A percentile compares a stretch with the other conserved stretches of the same genome.
Evolutionary conservation across 2,113 vertebrate species (phyloP).

Genomic region (Willisornis vidua): DNA sequence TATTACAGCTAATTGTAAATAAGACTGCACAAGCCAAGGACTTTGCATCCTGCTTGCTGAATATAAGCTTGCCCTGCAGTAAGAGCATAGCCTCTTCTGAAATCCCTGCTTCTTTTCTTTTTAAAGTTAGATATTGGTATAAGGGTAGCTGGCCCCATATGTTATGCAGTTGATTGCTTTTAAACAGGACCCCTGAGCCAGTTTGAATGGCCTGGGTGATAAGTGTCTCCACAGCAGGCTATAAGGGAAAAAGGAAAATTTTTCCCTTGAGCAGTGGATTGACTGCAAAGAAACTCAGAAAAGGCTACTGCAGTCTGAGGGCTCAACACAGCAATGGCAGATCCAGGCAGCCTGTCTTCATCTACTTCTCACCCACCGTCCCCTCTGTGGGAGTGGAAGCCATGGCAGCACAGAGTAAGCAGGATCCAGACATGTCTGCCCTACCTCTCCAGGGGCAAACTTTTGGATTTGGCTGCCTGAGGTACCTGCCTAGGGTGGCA

Average conservation of each 20-base stretch:
- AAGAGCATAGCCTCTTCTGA: not conserved
- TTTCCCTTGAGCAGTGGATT: not conserved
- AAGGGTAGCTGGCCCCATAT: not conserved
- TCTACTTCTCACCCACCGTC: not conserved
- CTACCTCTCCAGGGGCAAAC: not conserved
- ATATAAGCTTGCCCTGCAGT: not conserved
- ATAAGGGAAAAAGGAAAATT: not conserved
- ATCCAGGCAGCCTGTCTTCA: not conserved
- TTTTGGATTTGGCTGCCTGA: not conserved
- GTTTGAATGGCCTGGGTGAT: conserved; percentile 2
- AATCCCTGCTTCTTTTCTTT: not conserved
- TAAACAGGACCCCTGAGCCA: conserved; percentile 19
- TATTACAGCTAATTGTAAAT: conserved; percentile 68
- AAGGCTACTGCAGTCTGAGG: not conserved
- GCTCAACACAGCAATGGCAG: rapidly evolving
- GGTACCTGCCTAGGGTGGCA: not conserved
- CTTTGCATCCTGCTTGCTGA: not conserved
- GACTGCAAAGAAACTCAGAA: not conserved
- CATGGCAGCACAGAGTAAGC: not conserved
- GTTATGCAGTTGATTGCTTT: not conserved
- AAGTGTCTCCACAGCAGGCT: conserved; percentile 5
- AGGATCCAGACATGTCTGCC: rapidly evolving
- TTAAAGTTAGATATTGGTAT: not conserved
- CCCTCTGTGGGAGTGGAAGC: rapidly evolving
- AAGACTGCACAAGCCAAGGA: not conserved